phyloP scores from a whole-genome alignment of 2,888 invertebrate species.

The Trissolcus japonicus region DNA sequence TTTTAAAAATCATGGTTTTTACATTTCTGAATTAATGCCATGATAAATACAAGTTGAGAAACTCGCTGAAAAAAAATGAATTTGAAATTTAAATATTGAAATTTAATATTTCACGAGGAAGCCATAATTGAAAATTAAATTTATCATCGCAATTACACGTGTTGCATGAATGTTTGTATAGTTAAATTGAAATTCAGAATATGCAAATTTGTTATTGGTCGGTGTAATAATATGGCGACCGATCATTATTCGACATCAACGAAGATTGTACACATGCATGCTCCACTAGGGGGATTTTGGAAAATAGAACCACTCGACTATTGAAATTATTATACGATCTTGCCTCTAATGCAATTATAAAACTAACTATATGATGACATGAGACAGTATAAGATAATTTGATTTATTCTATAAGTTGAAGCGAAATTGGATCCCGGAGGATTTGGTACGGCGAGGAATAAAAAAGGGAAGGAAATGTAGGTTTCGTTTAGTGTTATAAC shows the following conservation, averaged over 20 bases:
- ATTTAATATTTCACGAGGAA: no score
- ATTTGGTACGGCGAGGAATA: no score
- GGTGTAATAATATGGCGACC: slow-evolving; percentile 20
- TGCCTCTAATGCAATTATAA: slow-evolving; percentile 21
- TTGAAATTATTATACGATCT: slow-evolving; percentile 12
- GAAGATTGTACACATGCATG: slow-evolving; percentile 8
- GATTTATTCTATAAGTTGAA: not conserved
- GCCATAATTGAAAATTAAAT: no score
- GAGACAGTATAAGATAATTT: not conserved
- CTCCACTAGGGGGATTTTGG: slow-evolving; percentile 19
- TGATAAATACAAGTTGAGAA: no score
- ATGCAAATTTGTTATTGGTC: slow-evolving; percentile 14
- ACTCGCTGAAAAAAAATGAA: no score
- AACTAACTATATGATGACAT: slow-evolving; percentile 1
- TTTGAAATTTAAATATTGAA: no score
- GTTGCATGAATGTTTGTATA: no score
- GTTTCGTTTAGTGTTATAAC: no score
- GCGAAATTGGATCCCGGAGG: not conserved
- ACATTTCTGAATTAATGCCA: no score
- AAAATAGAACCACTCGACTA: slow-evolving; percentile 25
- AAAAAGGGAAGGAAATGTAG: no score
- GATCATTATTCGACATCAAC: slow-evolving; percentile 26
- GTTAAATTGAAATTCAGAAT: not conserved
- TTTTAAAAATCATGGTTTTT: no score
- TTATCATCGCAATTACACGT: no score